These are phyloP conservation scores for Carassius carassius DNA, from an alignment of 2,113 vertebrate species.

Conservation along the genomic window DNA sequence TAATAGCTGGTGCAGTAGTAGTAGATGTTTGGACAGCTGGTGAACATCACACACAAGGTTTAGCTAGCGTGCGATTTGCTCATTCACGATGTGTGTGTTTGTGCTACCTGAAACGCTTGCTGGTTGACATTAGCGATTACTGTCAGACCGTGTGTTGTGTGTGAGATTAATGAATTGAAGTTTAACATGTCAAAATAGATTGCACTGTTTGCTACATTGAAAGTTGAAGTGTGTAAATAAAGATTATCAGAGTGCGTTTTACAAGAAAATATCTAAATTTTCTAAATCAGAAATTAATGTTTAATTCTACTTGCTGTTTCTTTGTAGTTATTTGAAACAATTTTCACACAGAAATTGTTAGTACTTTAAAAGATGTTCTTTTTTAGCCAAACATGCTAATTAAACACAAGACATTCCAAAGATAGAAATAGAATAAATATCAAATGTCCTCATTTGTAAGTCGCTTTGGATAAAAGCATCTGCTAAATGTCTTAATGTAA, in stretches of 20 bases:
- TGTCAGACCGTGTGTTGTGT: neutral
- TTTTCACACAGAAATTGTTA: too few relatives aligned
- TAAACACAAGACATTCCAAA: too few relatives aligned
- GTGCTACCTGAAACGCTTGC: neutral
- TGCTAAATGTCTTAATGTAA: too few relatives aligned
- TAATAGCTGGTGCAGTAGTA: neutral
- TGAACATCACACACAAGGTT: conserved; percentile 44
- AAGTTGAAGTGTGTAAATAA: neutral
- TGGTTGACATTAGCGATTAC: neutral
- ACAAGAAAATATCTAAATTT: neutral
- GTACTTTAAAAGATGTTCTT: too few relatives aligned
- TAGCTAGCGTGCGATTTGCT: neutral
- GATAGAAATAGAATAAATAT: too few relatives aligned
- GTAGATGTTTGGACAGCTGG: conserved; percentile 25
- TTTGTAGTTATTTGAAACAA: neutral
- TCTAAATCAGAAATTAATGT: neutral
- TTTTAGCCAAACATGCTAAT: too few relatives aligned
- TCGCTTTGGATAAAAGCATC: too few relatives aligned
- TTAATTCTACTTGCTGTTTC: neutral
- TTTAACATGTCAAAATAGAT: neutral
- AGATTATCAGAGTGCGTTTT: neutral
- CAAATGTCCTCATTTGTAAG: too few relatives aligned
- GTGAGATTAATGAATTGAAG: neutral
- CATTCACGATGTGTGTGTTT: conserved; percentile 1
- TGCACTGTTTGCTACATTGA: neutral